A percentile compares a stretch with the other conserved stretches of the same genome.
Evolutionary conservation across 2,888 invertebrate species (phyloP).

Genomic region (Dryomyza anilis): DNA sequence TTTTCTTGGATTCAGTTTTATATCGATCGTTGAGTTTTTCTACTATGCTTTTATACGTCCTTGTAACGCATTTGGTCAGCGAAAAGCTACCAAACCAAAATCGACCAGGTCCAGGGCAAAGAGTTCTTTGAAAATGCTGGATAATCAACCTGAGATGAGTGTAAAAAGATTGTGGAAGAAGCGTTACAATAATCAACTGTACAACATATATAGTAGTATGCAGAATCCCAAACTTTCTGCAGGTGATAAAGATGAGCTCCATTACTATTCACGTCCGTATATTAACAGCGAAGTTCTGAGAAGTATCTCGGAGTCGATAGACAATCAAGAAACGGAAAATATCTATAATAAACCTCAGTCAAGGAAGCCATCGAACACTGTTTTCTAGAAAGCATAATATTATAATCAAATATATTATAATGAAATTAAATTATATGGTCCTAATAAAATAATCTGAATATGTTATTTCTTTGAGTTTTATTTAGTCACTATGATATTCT

Average conservation of each 20-base stretch:
- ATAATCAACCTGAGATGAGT: too few species aligned
- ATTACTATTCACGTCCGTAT: not conserved
- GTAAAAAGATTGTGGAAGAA: not conserved
- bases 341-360: too few species aligned
- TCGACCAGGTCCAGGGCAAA: too few species aligned
- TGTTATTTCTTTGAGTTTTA: too few species aligned
- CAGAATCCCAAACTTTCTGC: not conserved
- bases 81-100: too few species aligned
- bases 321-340: not conserved
- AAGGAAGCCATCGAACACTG: too few species aligned
- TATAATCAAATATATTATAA: too few species aligned
- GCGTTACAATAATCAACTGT: not conserved
- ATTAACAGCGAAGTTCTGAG: not conserved
- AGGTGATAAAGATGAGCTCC: not conserved
- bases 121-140: too few species aligned
- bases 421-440: too few species aligned
- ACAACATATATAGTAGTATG: not conserved
- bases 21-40: constrained; percentile 15
- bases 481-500: too few species aligned
- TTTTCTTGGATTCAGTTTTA: constrained; percentile 23
- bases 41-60: constrained; percentile 16
- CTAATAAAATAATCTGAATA: too few species aligned
- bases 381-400: too few species aligned
- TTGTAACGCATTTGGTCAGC: constrained; percentile 41
- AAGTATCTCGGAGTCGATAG: not conserved